Evolutionary conservation across 2,888 invertebrate species (phyloP).

Genomic region (Netelia virgata): DNA sequence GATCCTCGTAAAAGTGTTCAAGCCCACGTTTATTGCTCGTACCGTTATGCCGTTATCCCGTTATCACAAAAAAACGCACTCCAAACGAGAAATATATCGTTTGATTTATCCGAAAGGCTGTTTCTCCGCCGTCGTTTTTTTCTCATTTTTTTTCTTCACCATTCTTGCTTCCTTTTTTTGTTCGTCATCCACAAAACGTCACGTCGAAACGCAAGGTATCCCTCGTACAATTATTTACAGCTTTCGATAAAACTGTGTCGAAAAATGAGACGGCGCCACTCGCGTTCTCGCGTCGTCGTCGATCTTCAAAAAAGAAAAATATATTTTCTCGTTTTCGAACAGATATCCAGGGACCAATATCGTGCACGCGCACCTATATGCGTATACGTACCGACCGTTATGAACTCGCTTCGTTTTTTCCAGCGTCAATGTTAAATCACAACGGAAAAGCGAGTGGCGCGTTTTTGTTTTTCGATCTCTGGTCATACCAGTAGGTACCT

Average conservation of each 20-base stretch:
- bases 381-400: background rate
- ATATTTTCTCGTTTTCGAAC: slow-evolving; percentile 18
- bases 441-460: slow-evolving; percentile 47
- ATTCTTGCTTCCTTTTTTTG: background rate
- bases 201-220: slow-evolving; percentile 61
- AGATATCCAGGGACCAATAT: slow-evolving; percentile 1
- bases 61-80: slow-evolving; percentile 46
- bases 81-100: slow-evolving; percentile 68
- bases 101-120: slow-evolving; percentile 74
- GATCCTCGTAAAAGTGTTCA: slow-evolving; percentile 73
- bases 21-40: slow-evolving; percentile 73
- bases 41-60: slow-evolving; percentile 69
- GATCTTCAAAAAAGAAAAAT: background rate
- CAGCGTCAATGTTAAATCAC: slow-evolving; percentile 55
- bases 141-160: slow-evolving; percentile 8
- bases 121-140: slow-evolving; percentile 31
- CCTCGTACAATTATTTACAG: slow-evolving; percentile 60
- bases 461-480: slow-evolving; percentile 37
- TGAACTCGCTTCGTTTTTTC: background rate
- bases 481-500: background rate
- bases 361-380: background rate
- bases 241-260: slow-evolving; percentile 55
- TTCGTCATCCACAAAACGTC: slow-evolving; percentile 41
- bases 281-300: slow-evolving; percentile 31
- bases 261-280: slow-evolving; percentile 26